Base-by-base conservation (phyloP, 2,797 vertebrate species). In the Anas capensis region DNA sequence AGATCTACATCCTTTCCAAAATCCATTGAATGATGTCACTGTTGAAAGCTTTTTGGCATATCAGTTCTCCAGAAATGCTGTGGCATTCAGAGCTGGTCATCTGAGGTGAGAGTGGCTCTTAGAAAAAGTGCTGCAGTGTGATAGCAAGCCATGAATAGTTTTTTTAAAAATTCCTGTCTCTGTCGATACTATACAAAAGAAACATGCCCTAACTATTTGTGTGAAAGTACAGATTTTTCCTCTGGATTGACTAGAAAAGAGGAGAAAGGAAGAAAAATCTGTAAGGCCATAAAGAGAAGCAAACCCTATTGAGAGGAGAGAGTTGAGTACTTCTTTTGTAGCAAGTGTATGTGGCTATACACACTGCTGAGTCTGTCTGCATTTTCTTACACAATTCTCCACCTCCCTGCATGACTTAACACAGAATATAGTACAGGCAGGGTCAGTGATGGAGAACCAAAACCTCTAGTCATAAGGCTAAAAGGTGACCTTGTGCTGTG, bases 401-500 rank as follows among this genome's bases (percentile, higher is more conserved):
- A 90, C 24, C 91, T 90, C 40, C 42, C 76, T 90, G 89, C 93
- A 26, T 92, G 76, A 86, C 79, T 94, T 93, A 92, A 94, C 81
- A 83, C 49, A 58, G 49, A 88, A 66, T 87, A 70, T 56, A 83
- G 58, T 83, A 31, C 62, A 49, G 85, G 58, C 69, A 86, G 57
- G 72, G 79, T 93, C 77, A 86, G 1, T 82, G 64, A 81, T 48
- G 85, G 82, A 91, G 58, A 96, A 84, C 27, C n/a, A 75, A 86
- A 90, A 64, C 64, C 60, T 88, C 75, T 87, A 58, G 79, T 95
- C 93, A 97, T 70, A 86, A 93, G 92, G 34, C 93, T 92, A n/a
- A 62, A 92, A 96, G 95, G 93, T 97, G 96, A 97, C 96, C 89
- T 97, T 97, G 13, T 62, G 66, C 49, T 84, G 13, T 72, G 65